Evolutionary conservation across 2,797 vertebrate species (phyloP).

Genomic region (Silurus aristotelis): DNA sequence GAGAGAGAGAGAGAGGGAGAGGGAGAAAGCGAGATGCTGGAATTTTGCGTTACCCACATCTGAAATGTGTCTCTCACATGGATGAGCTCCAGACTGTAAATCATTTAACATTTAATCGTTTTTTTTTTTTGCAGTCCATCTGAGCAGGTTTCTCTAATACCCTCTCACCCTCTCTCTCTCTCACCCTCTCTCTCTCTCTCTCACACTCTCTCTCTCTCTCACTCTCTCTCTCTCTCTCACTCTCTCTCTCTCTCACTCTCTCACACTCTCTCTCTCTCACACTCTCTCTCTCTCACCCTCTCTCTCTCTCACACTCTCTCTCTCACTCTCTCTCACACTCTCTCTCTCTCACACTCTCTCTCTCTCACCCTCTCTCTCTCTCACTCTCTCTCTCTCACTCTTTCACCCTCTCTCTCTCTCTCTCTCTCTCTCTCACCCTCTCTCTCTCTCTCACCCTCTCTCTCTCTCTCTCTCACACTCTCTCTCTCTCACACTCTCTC

Average conservation of each 20-base stretch:
- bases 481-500: not conserved
- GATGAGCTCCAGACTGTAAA: not conserved
- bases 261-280: too few relatives aligned
- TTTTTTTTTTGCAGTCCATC: not conserved
- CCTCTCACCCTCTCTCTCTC: not conserved
- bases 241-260: too few relatives aligned
- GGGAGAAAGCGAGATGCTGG: not conserved
- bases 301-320: too few relatives aligned
- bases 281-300: too few relatives aligned
- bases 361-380: too few relatives aligned
- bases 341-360: too few relatives aligned
- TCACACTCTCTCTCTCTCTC: not conserved
- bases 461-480: not conserved
- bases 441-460: not conserved
- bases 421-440: not conserved
- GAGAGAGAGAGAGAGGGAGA: not conserved
- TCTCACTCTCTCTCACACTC: too few relatives aligned
- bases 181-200: not conserved
- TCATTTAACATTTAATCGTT: not conserved
- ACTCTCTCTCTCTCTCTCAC: too few relatives aligned
- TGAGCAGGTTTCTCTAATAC: not conserved
- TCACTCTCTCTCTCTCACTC: too few relatives aligned
- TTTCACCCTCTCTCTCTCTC: not conserved
- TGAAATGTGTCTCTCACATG: constrained; percentile 1
- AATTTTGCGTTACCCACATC: constrained; percentile 47